phyloP scores from a whole-genome alignment of 1,140 invertebrate species.

The Littorina saxatilis region DNA sequence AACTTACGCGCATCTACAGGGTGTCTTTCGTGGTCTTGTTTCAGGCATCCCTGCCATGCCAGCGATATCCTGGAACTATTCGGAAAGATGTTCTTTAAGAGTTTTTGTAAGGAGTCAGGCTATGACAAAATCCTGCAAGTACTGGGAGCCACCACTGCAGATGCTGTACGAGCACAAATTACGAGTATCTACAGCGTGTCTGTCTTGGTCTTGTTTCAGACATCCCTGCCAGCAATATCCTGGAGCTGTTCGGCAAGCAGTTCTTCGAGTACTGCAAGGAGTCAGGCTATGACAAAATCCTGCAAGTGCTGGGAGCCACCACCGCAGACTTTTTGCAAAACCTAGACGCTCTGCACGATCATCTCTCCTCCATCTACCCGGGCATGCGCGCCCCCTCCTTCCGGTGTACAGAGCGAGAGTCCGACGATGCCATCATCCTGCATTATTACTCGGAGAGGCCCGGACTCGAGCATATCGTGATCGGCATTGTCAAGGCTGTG shows the following conservation, averaged over 20 bases:
- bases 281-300: constrained; percentile 73
- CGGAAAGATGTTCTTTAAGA: constrained; percentile 84
- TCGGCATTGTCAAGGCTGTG: constrained; percentile 79
- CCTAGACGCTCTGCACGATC: constrained; percentile 74
- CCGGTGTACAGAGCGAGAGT: constrained; percentile 75
- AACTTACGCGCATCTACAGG: too few relatives aligned
- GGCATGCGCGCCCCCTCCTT: constrained; percentile 76
- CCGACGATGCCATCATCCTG: constrained; percentile 78
- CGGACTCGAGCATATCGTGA: constrained; percentile 58
- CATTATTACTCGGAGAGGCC: constrained; percentile 76
- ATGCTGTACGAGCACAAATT: too few relatives aligned
- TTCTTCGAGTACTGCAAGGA: constrained; percentile 74
- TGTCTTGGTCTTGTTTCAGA: constrained; percentile 81
- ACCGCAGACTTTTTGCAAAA: constrained; percentile 72
- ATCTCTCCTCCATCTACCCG: constrained; percentile 73
- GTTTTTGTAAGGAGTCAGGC: constrained; percentile 74
- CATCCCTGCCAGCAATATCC: constrained; percentile 91
- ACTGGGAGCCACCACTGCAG: constrained; percentile 67
- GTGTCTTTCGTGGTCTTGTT: too few relatives aligned
- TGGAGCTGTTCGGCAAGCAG: constrained; percentile 95
- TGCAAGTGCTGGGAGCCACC: constrained; percentile 69
- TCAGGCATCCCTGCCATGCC: constrained; percentile 92
- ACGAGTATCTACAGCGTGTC: too few relatives aligned
- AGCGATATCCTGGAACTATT: constrained; percentile 94
- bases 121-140: constrained; percentile 73